These are phyloP conservation scores for Sylvicola cinctus DNA, from an alignment of 2,888 invertebrate species.

Conservation along the genomic window DNA sequence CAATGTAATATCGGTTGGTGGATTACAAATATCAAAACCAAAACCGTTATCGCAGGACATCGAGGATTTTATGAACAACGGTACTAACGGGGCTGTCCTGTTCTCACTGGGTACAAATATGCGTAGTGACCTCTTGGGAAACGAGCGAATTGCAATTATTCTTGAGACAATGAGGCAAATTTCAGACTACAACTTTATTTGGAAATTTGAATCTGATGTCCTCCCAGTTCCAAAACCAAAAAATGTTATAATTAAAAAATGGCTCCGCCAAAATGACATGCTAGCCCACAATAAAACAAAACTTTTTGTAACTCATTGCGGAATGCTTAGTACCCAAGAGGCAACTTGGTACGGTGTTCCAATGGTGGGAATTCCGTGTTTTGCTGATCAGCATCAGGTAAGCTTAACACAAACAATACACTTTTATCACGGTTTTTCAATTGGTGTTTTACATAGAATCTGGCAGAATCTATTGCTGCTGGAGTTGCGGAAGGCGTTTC, in stretches of 20 bases:
- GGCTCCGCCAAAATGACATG: constrained; percentile 31
- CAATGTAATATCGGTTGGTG: constrained; percentile 7
- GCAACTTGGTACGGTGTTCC: constrained; percentile 5
- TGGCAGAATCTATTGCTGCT: constrained; percentile 4
- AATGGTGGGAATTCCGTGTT: constrained; percentile 5
- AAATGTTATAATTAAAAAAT: constrained; percentile 25
- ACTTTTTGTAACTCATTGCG: constrained; percentile 6
- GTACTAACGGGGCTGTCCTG: constrained; percentile 5
- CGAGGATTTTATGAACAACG: constrained; percentile 8
- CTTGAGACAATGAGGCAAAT: constrained; percentile 5
- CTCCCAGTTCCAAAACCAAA: constrained; percentile 14
- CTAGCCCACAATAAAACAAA: constrained; percentile 5
- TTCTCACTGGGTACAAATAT: constrained; percentile 7
- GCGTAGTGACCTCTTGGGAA: constrained; percentile 1
- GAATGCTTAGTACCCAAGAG: constrained; percentile 6
- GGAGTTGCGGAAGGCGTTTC: constrained; percentile 11
- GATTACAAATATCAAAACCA: constrained; percentile 7
- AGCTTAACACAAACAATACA: not conserved
- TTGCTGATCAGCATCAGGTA: constrained; percentile 4
- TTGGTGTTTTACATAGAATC: constrained; percentile 5
- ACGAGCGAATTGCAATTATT: constrained; percentile 1
- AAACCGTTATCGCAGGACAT: constrained; percentile 7
- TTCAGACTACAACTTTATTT: constrained; percentile 5
- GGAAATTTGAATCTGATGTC: constrained; percentile 5
- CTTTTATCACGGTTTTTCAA: not conserved